Percentiles rank a stretch among this genome's conserved stretches.
phyloP scores from a whole-genome alignment of 2,113 vertebrate genomes.

The Nothoprocta pentlandii region DNA sequence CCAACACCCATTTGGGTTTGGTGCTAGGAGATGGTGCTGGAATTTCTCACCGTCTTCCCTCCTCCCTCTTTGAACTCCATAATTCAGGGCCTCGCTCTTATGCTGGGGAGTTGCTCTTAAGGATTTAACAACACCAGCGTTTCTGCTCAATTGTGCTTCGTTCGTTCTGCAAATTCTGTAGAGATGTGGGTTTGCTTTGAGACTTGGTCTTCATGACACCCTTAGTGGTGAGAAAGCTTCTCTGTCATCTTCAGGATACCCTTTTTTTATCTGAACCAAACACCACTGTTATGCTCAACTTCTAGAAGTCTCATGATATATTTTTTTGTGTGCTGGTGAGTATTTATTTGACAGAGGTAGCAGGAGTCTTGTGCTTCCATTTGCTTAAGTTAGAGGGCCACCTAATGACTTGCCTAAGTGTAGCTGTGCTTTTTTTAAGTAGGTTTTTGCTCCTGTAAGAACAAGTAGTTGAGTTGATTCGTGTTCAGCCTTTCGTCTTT shows the following conservation, averaged over 20 bases:
- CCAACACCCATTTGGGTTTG: not conserved
- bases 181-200: not conserved
- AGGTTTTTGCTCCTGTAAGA: not conserved
- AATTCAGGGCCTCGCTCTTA: not conserved
- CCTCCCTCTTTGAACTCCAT: rapidly evolving
- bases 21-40: not conserved
- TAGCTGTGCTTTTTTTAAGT: not conserved
- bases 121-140: too few relatives aligned
- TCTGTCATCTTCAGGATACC: rapidly evolving
- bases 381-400: constrained; percentile 58
- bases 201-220: not conserved
- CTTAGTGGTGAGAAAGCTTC: not conserved
- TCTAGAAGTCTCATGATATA: not conserved
- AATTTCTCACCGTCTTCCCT: not conserved
- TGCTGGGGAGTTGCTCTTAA: not conserved
- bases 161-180: not conserved
- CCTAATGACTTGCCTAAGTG: constrained; percentile 18
- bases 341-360: not conserved
- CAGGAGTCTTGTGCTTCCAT: not conserved
- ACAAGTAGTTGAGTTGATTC: not conserved
- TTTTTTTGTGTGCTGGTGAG: not conserved
- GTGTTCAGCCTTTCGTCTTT: not conserved
- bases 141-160: not conserved
- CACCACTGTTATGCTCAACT: not conserved
- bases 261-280: not conserved